Evolutionary conservation across 2,113 vertebrate species (phyloP), one percentile per base, ranked within the genome.

Genomic region (Podarcis raffonei): DNA sequence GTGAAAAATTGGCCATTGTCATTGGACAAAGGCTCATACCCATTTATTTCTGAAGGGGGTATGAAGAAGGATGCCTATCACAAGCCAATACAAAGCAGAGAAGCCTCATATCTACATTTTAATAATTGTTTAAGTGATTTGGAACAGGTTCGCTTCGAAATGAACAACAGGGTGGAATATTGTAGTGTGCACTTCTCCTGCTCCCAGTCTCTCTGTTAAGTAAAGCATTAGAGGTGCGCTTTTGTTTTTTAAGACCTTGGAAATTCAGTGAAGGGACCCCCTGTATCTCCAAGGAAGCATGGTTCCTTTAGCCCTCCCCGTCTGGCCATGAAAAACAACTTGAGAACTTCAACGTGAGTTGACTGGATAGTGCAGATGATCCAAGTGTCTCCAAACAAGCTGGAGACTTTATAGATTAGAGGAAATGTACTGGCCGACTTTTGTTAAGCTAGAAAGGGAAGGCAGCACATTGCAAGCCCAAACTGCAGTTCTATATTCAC

Each of bases 381-480:
- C 48, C 9, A 20, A 35, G 0, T 25, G 23, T 15, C n/a, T 83
- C 37, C 48, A 15, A 20, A 72, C 1, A 66, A 48, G 27, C 13
- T 32, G 20, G 53, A 42, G 12, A 13, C 18, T 83, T 83, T 25
- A 1, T 83, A 30, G n/a, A 68, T 5, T 83, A 32, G 37, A 20
- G 4, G 23, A 37, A 66, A 53, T 13, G 35, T 27, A 20, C 39
- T 25, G 3, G 15, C 42, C 81, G 74, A 22, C 27, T 32, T 84
- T 53, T 27, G 20, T 84, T 32, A 39, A 84, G 53, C 25, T 72
- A 65, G 57, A 35, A 59, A 37, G 57, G 72, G 78, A 83, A 83
- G 53, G 89, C 5, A 32, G 83, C 57, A 93, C 53, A 32, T 42
- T 3, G 18, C 53, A 89, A 85, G 84, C 42, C 15, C 69, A 66